Percentiles rank a stretch among this genome's conserved stretches.
Conservation (phyloP, 30 jellyfish, hydroid and myxozoan genomes). For the Cassiopea xamachana region DNA sequence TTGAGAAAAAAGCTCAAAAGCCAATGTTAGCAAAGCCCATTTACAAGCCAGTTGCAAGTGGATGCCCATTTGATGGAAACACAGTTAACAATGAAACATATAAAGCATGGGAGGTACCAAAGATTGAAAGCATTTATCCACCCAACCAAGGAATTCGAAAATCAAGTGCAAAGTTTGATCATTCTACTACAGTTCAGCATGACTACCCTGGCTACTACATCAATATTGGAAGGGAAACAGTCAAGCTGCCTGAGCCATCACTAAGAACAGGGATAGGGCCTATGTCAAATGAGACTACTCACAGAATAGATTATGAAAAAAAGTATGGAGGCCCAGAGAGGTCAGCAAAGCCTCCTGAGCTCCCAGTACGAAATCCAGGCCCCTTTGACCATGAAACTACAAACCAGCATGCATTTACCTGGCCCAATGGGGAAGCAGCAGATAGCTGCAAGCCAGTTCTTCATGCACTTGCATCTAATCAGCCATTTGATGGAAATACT, state of each 20-base stretch:
- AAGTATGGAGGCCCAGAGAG: conserved; percentile 87
- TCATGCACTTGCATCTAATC: conserved; percentile 60
- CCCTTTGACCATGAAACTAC: conserved; percentile 91
- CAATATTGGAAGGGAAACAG: conserved; percentile 70
- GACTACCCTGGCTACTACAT: conserved; percentile 88
- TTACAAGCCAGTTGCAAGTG: conserved; percentile 75
- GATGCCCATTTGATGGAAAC: conserved; percentile 85
- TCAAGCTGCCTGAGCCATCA: conserved; percentile 82
- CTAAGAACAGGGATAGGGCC: conserved; percentile 78
- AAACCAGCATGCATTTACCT: conserved; percentile 78
- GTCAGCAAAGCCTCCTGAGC: conserved; percentile 92
- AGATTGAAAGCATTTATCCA: conserved; percentile 70
- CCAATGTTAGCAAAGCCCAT: conserved; percentile 86
- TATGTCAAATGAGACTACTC: conserved; percentile 91
- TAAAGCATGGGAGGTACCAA: conserved; percentile 92
- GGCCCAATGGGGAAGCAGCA: conserved; percentile 91
- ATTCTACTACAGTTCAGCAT: conserved; percentile 88
- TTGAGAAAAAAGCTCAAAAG: conserved; percentile 71
- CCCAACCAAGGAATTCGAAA: conserved; percentile 72
- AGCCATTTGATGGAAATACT: conserved; percentile 90
- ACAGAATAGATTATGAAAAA: conserved; percentile 83
- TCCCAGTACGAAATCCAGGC: conserved; percentile 64
- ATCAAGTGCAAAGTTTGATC: conserved; percentile 87
- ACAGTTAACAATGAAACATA: conserved; percentile 96
- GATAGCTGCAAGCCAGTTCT: conserved; percentile 90